Evolutionary conservation across 2,888 invertebrate species (phyloP).

Genomic region (Lasioglossum calceatum): DNA sequence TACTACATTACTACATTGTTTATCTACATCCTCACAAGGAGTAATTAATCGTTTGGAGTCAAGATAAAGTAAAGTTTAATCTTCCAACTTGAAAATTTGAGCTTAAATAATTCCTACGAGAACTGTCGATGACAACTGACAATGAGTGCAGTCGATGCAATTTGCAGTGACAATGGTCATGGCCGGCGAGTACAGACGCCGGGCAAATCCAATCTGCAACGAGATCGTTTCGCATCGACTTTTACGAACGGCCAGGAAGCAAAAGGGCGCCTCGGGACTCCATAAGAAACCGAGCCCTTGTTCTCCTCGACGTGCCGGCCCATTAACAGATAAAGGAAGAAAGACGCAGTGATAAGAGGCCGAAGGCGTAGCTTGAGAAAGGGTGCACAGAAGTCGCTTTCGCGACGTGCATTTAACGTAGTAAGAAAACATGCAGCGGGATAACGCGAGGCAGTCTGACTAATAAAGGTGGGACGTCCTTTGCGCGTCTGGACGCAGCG

Average conservation of each 20-base stretch:
- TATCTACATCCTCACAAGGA: too few species aligned
- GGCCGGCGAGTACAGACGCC: conserved; percentile 23
- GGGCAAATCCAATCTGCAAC: conserved; percentile 64
- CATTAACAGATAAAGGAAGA: conserved; percentile 31
- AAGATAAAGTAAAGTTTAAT: not conserved
- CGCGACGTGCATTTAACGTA: not conserved
- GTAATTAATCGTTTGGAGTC: too few species aligned
- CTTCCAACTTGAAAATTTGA: not conserved
- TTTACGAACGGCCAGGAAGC: conserved; percentile 47
- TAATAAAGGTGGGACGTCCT: not conserved
- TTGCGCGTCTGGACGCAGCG: too few species aligned
- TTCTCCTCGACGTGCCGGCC: conserved; percentile 12
- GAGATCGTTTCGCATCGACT: conserved; percentile 62
- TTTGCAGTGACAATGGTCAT: conserved; percentile 56
- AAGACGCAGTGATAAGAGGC: conserved; percentile 14
- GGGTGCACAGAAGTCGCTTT: not conserved
- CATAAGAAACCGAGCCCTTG: conserved; percentile 35
- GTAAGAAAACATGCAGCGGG: conserved; percentile 15
- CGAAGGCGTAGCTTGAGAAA: not conserved
- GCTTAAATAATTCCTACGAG: not conserved
- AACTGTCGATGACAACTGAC: not conserved
- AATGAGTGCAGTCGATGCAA: conserved; percentile 35
- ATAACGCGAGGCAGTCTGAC: not conserved
- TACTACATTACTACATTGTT: too few species aligned
- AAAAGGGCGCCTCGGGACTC: conserved; percentile 34